Evolutionary conservation across 1,140 invertebrate species (phyloP), one percentile per base, ranked within the genome.

Genomic region (Cotesia typhae): DNA sequence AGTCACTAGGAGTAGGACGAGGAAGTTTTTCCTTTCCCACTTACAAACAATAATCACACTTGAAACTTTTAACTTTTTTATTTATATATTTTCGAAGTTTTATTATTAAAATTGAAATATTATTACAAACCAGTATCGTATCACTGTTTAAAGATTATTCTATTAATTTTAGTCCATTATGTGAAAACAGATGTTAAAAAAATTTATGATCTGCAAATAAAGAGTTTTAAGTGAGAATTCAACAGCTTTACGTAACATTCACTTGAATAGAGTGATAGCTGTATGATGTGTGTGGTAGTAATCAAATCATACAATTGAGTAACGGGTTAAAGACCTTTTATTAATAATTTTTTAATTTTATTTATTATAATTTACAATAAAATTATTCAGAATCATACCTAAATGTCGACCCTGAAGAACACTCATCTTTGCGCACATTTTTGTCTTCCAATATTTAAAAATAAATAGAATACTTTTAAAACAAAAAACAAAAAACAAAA

Each of bases 391-490:
- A 28, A 28, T 76, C 80, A 73, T 87, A 87, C 86, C 86, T 84
- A 86, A 80, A 77, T 84, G 85, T 76, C 86, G 82, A 78, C 84
- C 84, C 77, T 87, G 86, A 37, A 87, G 83, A 61, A 87, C 84
- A 81, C 85, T 87, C 86, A 87, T 87, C 76, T 87, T 87, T 77
- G 85, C 82, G 77, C 84, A 87, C 86, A 87, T 87, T 17, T 59
- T 67, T 55, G n/a, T 4, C 59, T 57, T 57, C 12, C 52, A 37
- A 10, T 38, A 20, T 36, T 53, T 12, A 52, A 65, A 28, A 63
- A 69, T 36, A 38, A 36, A n/a, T 12, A n/a, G 12, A 37, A 6
- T 37, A 20, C 9, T 9, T 28, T 9, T 28, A 28, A 28, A 17
- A 28, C 5, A 7, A 28, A 59, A 20, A 17, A 28, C 5, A 7